phyloP scores from a whole-genome alignment of 1,140 invertebrate genomes.

The Drosophila fuyamai region DNA sequence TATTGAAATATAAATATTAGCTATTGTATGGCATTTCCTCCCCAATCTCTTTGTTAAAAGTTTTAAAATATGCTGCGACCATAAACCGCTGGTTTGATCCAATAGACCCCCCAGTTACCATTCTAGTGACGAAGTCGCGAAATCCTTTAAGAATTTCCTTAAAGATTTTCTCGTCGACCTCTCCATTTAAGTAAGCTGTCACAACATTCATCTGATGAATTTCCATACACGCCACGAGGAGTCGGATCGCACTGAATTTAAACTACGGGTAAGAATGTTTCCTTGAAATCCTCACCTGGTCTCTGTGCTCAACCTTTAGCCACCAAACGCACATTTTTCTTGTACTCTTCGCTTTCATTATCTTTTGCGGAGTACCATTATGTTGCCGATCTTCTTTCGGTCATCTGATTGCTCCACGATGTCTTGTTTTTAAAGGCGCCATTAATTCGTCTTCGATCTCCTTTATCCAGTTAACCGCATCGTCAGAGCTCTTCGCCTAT shows the following conservation, averaged over 20 bases:
- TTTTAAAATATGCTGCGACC: too few relatives aligned
- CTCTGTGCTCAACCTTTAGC: background rate
- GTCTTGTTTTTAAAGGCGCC: background rate
- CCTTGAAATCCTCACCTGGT: background rate
- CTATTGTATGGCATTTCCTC: too few relatives aligned
- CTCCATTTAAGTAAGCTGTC: background rate
- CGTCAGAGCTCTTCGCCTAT: too few relatives aligned
- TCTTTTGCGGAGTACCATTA: background rate
- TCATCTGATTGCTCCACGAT: background rate
- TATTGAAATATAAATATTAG: too few relatives aligned
- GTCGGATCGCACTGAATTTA: background rate
- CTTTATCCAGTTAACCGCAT: conserved; percentile 1
- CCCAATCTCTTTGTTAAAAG: too few relatives aligned
- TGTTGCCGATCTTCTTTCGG: background rate
- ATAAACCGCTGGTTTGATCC: too few relatives aligned
- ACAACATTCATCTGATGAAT: background rate
- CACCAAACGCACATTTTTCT: background rate
- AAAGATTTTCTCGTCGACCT: background rate
- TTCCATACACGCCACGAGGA: background rate
- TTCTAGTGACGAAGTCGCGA: too few relatives aligned
- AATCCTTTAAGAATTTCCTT: background rate
- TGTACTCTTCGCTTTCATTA: background rate
- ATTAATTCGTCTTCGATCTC: background rate
- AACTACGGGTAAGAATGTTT: background rate
- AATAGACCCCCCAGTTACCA: too few relatives aligned